Base-by-base conservation (phyloP, 2,113 vertebrate species). In the Mionectes macconnelli region DNA sequence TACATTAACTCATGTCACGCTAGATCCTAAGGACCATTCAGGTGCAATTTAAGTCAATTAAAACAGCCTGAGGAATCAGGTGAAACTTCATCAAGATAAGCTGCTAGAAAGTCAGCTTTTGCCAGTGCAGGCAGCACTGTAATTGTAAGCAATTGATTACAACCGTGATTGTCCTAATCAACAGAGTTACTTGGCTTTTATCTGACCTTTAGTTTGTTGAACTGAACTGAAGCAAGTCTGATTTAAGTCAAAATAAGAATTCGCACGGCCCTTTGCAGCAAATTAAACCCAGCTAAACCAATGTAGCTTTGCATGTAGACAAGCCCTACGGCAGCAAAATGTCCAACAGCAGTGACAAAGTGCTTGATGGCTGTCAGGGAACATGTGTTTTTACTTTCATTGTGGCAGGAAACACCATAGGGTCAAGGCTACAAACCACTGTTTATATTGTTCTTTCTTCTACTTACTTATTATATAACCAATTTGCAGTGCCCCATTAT, bases 321-420 rank as follows among this genome's bases (percentile, higher is more conserved):
- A 68, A 94, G 64, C 92, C 93, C 82, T 81, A 74, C 94, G 93
- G 95, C 95, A 94, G 76, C 6, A 3, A 90, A 92, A 84, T 78
- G 82, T 90, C 93, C 79, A 92, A 80, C 68, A 72, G 75, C 87
- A 93, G 85, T 93, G 93, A 93, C 93, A 96, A 72, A 95, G 63
- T 95, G 87, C 76, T 96, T 67, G 94, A 87, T 94, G 75, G 72
- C 84, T 93, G 84, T 97, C 82, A 67, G 82, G 60, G 91, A 94
- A 88, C 91, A 96, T 91, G 68, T 96, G 94, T 96, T 96, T 94
- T 94, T 95, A 93, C 93, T 97, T 97, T 94, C 90, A n/a, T 92
- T 96, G 93, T 88, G 92, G 94, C 88, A 95, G 92, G 92, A 96
- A 97, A 93, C 94, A 95, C 83, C 72, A 88, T 86, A 77, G 85